phyloP scores from a whole-genome alignment of 92 coral and sea anemone genomes.

The Scolanthus callimorphus region DNA sequence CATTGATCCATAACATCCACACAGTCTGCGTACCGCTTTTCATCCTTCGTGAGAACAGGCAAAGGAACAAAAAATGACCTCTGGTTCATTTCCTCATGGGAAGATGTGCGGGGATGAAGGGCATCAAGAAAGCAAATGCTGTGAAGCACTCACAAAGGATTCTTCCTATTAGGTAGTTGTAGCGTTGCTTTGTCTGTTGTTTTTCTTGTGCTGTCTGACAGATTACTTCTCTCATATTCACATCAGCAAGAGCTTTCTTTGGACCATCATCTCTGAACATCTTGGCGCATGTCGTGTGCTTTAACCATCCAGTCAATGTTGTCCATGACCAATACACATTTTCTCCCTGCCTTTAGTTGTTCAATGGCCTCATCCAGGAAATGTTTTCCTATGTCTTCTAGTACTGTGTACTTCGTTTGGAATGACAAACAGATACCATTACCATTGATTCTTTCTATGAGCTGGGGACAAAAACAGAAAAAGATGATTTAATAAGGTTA shows the following conservation, averaged over 20 bases:
- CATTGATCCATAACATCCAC: slow-evolving; percentile 50
- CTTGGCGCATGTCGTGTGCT: slow-evolving; percentile 49
- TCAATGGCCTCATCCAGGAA: slow-evolving; percentile 37
- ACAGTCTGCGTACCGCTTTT: slow-evolving; percentile 35
- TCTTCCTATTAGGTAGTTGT: no score
- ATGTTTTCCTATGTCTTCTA: slow-evolving; percentile 40
- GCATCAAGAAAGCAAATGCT: slow-evolving; percentile 25
- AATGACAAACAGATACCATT: slow-evolving; percentile 39
- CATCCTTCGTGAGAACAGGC: slow-evolving; percentile 44
- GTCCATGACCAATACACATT: slow-evolving; percentile 39
- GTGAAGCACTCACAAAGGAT: slow-evolving; percentile 31
- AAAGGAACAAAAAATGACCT: slow-evolving; percentile 36
- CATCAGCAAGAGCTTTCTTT: no score
- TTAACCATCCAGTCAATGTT: slow-evolving; percentile 44
- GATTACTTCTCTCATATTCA: background rate
- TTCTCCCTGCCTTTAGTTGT: slow-evolving; percentile 26
- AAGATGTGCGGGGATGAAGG: slow-evolving; percentile 15
- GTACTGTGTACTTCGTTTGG: slow-evolving; percentile 35
- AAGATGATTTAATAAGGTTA: no score
- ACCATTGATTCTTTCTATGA: slow-evolving; percentile 38
- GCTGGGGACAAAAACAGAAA: no score
- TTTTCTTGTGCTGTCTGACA: background rate
- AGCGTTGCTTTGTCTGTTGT: no score
- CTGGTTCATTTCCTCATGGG: slow-evolving; percentile 16
- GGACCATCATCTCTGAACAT: no score